These are phyloP conservation scores for Streptopelia turtur DNA, from an alignment of 2,797 vertebrate genomes.

Conservation along the genomic window DNA sequence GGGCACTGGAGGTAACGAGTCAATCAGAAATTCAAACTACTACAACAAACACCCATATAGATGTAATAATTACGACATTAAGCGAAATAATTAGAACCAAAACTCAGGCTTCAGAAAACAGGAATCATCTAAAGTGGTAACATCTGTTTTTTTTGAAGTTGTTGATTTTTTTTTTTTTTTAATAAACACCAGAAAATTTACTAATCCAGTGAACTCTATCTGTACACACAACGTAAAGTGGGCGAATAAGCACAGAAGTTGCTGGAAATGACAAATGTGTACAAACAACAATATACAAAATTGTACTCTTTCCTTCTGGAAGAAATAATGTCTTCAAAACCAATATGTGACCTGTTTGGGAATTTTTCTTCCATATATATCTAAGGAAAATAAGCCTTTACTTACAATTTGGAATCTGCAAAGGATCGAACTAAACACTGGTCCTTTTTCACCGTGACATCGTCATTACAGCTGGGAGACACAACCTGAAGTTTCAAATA, in stretches of 20 bases:
- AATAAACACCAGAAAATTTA: neutral
- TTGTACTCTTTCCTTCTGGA: neutral
- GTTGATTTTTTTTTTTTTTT: neutral
- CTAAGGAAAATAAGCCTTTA: slow-evolving; percentile 28
- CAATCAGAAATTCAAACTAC: neutral
- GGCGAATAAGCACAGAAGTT: neutral
- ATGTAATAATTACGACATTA: neutral
- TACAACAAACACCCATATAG: neutral
- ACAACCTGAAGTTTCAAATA: slow-evolving; percentile 84
- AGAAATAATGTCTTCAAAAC: neutral
- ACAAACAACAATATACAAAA: neutral
- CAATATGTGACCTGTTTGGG: neutral
- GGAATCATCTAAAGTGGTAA: neutral
- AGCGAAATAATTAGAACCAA: neutral
- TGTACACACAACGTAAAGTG: neutral
- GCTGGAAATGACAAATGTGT: neutral
- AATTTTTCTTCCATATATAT: neutral
- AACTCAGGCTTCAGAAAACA: neutral
- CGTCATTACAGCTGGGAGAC: slow-evolving; percentile 95
- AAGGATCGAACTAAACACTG: slow-evolving; percentile 96
- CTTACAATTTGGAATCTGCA: slow-evolving; percentile 96
- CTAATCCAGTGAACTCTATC: neutral
- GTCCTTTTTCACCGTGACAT: slow-evolving; percentile 93
- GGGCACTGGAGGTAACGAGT: neutral
- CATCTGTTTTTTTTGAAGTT: neutral